Evolutionary conservation across 2,797 vertebrate genomes (phyloP).

Genomic region (Malacoraja senta): DNA sequence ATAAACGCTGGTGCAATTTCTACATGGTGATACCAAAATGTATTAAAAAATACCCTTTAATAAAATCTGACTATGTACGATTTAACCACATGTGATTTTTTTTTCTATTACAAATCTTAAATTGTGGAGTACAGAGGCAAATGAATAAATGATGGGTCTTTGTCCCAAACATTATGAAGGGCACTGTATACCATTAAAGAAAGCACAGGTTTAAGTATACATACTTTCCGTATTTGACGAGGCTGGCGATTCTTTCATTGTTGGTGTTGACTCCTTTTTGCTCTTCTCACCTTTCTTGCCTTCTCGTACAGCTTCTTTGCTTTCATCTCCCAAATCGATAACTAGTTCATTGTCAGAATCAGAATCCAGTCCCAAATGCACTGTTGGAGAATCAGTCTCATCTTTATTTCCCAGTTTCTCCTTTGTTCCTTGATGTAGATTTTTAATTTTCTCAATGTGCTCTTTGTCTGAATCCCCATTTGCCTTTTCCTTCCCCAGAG

Average conservation of each 20-base stretch:
- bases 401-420: slow-evolving; percentile 77
- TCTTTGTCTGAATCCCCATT: slow-evolving; percentile 67
- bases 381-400: slow-evolving; percentile 66
- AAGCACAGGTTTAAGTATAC: slow-evolving; percentile 41
- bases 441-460: slow-evolving; percentile 70
- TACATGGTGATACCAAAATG: too few relatives aligned
- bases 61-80: too few relatives aligned
- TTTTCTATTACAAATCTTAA: too few relatives aligned
- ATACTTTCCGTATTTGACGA: slow-evolving; percentile 74
- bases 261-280: slow-evolving; percentile 67
- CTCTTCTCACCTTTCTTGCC: slow-evolving; percentile 61
- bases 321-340: slow-evolving; percentile 89
- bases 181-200: background rate
- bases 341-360: slow-evolving; percentile 89
- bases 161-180: too few relatives aligned
- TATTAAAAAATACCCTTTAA: too few relatives aligned
- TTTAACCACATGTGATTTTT: too few relatives aligned
- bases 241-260: slow-evolving; percentile 63
- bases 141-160: too few relatives aligned
- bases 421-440: slow-evolving; percentile 58
- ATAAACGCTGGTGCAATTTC: too few relatives aligned
- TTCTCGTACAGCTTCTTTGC: slow-evolving; percentile 68
- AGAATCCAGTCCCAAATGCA: slow-evolving; percentile 71
- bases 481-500: slow-evolving; percentile 65
- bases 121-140: too few relatives aligned